phyloP scores from a whole-genome alignment of 2,797 vertebrate species.

The Falco novaeseelandiae region DNA sequence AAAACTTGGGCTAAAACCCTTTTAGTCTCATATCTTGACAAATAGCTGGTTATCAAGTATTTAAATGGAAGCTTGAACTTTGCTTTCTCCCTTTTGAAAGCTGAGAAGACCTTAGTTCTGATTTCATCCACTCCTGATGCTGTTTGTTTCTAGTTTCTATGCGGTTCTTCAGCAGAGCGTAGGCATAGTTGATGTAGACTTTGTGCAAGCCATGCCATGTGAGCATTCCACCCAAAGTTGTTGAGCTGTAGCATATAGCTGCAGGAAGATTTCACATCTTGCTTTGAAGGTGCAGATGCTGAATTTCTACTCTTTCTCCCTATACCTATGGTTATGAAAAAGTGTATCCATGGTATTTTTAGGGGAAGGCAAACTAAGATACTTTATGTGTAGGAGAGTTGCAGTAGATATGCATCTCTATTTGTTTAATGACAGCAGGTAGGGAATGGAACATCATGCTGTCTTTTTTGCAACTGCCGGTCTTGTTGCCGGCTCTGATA shows the following conservation, averaged over 20 bases:
- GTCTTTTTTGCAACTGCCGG: not conserved
- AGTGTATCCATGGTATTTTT: not conserved
- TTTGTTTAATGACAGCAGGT: not conserved
- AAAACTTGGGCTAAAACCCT: not conserved
- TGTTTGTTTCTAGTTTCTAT: not conserved
- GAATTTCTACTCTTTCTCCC: not conserved
- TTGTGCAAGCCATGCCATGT: rapidly evolving
- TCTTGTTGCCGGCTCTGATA: not conserved
- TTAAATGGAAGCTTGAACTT: not conserved
- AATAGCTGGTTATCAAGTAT: not conserved
- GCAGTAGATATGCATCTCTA: no score
- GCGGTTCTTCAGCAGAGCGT: not conserved
- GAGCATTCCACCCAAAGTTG: not conserved
- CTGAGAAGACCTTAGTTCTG: not conserved
- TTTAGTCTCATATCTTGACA: not conserved
- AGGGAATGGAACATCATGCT: not conserved
- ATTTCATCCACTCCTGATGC: not conserved
- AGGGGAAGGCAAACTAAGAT: not conserved
- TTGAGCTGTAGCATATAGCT: not conserved
- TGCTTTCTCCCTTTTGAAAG: not conserved
- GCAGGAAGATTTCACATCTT: rapidly evolving
- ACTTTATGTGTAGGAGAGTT: not conserved
- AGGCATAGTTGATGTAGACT: not conserved
- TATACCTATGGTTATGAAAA: not conserved
- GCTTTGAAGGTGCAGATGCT: not conserved